These are phyloP conservation scores for Biston betularia DNA, from an alignment of 2,888 invertebrate species.

Conservation along the genomic window DNA sequence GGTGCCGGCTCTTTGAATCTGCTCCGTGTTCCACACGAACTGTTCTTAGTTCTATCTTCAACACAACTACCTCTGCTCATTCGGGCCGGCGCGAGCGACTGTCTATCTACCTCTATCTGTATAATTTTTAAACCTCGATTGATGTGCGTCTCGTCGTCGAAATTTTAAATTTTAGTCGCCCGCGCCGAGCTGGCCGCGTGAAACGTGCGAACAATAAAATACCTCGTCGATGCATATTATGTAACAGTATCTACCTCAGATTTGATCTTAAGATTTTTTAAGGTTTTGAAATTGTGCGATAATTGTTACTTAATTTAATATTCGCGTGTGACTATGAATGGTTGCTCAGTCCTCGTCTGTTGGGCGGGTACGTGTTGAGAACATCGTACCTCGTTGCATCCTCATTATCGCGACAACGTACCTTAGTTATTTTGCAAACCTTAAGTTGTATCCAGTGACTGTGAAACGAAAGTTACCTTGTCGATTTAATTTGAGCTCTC, in stretches of 20 bases:
- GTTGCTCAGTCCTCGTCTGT: constrained; percentile 76
- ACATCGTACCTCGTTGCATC: constrained; percentile 73
- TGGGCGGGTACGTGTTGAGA: constrained; percentile 74
- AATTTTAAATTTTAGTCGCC: constrained; percentile 48
- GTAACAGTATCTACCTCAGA: constrained; percentile 84
- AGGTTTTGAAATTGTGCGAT: constrained; percentile 80
- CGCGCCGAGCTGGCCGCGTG: constrained; percentile 57
- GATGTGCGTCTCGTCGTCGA: constrained; percentile 38
- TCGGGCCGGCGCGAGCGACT: constrained; percentile 59
- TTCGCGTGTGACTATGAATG: constrained; percentile 77
- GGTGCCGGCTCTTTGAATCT: background rate
- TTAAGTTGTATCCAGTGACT: constrained; percentile 74
- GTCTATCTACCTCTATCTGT: constrained; percentile 52
- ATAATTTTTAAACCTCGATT: constrained; percentile 41
- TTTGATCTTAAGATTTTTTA: constrained; percentile 84
- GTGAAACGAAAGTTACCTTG: constrained; percentile 82
- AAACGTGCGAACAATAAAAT: constrained; percentile 77
- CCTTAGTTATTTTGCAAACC: constrained; percentile 66
- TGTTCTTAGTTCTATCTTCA: constrained; percentile 59
- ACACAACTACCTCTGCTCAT: constrained; percentile 79
- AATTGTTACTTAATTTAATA: constrained; percentile 84
- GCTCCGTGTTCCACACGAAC: constrained; percentile 3
- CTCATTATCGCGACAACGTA: constrained; percentile 65
- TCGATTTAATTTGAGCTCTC: constrained; percentile 78
- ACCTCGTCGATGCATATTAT: constrained; percentile 84